Percentiles rank a stretch among this genome's conserved stretches.
phyloP scores from a whole-genome alignment of 2,888 invertebrate genomes.

The Octonoba sinensis region DNA sequence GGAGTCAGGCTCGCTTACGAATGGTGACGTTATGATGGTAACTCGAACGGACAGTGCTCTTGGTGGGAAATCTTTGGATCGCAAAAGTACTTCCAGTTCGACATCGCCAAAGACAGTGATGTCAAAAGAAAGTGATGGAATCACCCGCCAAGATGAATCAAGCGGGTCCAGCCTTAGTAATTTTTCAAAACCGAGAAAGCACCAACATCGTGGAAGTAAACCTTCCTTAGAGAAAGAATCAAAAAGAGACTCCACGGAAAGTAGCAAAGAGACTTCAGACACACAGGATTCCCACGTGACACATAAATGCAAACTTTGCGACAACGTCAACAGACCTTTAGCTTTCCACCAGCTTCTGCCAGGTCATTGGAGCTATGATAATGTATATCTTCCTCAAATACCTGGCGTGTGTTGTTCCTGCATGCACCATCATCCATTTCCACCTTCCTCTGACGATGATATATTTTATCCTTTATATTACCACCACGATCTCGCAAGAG shows the following conservation, averaged over 20 bases:
- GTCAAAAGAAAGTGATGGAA: conserved; percentile 16
- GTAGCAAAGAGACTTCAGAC: conserved; percentile 25
- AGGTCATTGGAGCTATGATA: conserved; percentile 61
- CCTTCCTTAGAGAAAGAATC: conserved; percentile 17
- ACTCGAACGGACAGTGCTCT: conserved; percentile 29
- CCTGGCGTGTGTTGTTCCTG: conserved; percentile 29
- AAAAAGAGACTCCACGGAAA: conserved; percentile 14
- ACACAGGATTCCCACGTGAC: conserved; percentile 23
- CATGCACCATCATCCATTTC: conserved; percentile 27
- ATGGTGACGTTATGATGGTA: conserved; percentile 11
- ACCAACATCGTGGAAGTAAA: conserved; percentile 15
- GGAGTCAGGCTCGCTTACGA: neutral
- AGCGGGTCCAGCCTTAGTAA: conserved; percentile 39
- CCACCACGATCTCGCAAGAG: conserved; percentile 36
- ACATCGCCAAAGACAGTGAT: conserved; percentile 43
- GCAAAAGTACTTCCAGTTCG: conserved; percentile 46
- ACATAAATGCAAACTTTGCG: conserved; percentile 52
- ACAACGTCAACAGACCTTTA: conserved; percentile 40
- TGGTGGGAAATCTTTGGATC: conserved; percentile 13
- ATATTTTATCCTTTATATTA: conserved; percentile 49
- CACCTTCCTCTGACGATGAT: conserved; percentile 48
- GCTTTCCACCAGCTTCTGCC: conserved; percentile 56
- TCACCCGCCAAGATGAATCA: conserved; percentile 57
- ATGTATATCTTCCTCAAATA: conserved; percentile 62
- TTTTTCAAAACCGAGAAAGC: conserved; percentile 31